phyloP scores from a whole-genome alignment of 2,888 invertebrate genomes.

The Heliconius sara region DNA sequence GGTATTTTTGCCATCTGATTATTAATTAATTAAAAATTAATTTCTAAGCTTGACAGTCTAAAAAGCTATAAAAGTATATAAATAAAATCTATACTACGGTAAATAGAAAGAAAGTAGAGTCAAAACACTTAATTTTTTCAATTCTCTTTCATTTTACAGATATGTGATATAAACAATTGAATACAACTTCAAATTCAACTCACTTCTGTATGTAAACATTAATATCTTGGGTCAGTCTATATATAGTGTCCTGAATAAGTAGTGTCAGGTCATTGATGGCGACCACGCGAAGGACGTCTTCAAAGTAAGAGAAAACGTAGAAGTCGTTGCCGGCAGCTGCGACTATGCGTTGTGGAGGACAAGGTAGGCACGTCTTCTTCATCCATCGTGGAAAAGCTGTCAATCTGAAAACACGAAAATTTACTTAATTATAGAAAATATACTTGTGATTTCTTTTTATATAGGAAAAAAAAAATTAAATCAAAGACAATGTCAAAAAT shows the following conservation, averaged over 20 bases:
- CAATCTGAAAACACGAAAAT: slow-evolving; percentile 76
- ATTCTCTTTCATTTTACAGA: neutral
- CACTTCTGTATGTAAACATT: slow-evolving; percentile 85
- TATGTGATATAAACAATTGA: neutral
- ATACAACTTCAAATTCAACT: slow-evolving; percentile 39
- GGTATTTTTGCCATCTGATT: slow-evolving; percentile 89
- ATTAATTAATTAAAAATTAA: neutral
- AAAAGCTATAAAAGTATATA: neutral
- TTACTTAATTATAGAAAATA: too few relatives aligned
- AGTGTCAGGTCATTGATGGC: slow-evolving; percentile 87
- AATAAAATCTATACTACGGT: too few relatives aligned
- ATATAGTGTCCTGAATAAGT: slow-evolving; percentile 87
- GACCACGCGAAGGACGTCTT: slow-evolving; percentile 89
- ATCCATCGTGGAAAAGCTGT: slow-evolving; percentile 93
- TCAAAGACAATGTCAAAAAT: too few relatives aligned
- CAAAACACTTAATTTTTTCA: neutral
- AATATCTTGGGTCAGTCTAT: slow-evolving; percentile 86
- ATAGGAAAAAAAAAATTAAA: too few relatives aligned
- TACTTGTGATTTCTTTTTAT: too few relatives aligned
- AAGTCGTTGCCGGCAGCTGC: slow-evolving; percentile 83
- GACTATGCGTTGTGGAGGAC: slow-evolving; percentile 84
- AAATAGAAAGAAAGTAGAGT: too few relatives aligned
- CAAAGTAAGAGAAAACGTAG: slow-evolving; percentile 90
- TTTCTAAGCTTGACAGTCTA: neutral
- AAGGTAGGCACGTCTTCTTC: slow-evolving; percentile 90